Evolutionary conservation across 2,797 vertebrate species (phyloP), one percentile per base, ranked within the genome.

Genomic region (Spea hammondii): DNA sequence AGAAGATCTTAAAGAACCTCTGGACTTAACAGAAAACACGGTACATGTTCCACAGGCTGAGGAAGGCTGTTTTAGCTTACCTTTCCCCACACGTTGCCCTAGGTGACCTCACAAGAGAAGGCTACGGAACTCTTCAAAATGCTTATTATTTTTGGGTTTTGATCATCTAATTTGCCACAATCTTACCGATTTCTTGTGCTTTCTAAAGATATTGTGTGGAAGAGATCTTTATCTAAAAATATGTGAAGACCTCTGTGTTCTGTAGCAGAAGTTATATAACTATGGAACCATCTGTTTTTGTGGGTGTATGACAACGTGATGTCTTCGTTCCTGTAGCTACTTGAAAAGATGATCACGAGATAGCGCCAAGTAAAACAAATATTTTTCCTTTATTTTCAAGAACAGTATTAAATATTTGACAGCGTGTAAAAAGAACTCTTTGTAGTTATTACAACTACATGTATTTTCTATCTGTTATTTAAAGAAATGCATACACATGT

Each of bases 231-330:
- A 12, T 32, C 65, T 12, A 49, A 67, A 12, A 67, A 48, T 67
- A 67, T 13, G 13, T 67, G 11, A 13, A 47, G 11, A 49, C 73
- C 65, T 70, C 57, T 74, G 48, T 72, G 7, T 62, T 4, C 13
- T 50, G 47, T 69, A 49, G 49, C 65, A 81, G 69, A 77, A 77
- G 55, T 82, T 77, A 10, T 57, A 82, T 73, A 82, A 82, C 75
- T 69, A 7, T 81, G 54, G 53, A 73, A 73, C 79, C 79, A 82
- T 82, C 79, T 82, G 79, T 49, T 73, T 77, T 77, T 77, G 79
- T 82, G 79, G 79, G 79, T 82, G 79, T 82, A 67, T 65, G 69
- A 65, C 77, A 69, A 69, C 79, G 77, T 77, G 79, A 82, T 77
- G 75, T 82, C 79, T 77, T 68, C 12, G 65, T 69, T 82, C 57